These are phyloP conservation scores for Poicephalus gulielmi DNA, from an alignment of 2,113 vertebrate species.

Conservation along the genomic window DNA sequence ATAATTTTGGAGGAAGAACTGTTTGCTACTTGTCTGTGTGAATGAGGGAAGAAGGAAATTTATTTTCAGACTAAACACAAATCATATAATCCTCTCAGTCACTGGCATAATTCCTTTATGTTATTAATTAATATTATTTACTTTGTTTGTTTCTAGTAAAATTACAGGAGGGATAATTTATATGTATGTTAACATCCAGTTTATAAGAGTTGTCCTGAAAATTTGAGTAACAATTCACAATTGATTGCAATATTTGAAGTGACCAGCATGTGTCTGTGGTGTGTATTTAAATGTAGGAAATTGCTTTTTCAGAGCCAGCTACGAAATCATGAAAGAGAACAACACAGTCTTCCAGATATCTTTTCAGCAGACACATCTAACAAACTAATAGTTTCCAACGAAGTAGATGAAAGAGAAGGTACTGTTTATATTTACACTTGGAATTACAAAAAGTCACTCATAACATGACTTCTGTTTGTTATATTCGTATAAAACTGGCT, in stretches of 20 bases:
- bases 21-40: neutral
- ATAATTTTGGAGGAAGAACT: neutral
- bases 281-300: neutral
- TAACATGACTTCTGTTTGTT: neutral
- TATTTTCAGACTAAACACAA: neutral
- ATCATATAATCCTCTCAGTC: neutral
- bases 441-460: neutral
- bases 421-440: constrained; percentile 34
- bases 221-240: neutral
- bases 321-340: constrained; percentile 81
- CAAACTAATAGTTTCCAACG: constrained; percentile 60
- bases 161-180: neutral
- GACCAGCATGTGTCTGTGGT: neutral
- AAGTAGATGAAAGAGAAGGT: constrained; percentile 77
- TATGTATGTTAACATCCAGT: neutral
- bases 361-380: constrained; percentile 59
- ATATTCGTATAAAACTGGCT: neutral
- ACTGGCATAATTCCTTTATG: neutral
- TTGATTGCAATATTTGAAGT: neutral
- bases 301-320: constrained; percentile 79
- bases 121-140: neutral
- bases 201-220: neutral
- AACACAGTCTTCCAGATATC: constrained; percentile 75
- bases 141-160: neutral
- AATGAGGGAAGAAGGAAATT: neutral